phyloP scores from a whole-genome alignment of 2,113 vertebrate genomes.

The Thamnophis sirtalis region DNA sequence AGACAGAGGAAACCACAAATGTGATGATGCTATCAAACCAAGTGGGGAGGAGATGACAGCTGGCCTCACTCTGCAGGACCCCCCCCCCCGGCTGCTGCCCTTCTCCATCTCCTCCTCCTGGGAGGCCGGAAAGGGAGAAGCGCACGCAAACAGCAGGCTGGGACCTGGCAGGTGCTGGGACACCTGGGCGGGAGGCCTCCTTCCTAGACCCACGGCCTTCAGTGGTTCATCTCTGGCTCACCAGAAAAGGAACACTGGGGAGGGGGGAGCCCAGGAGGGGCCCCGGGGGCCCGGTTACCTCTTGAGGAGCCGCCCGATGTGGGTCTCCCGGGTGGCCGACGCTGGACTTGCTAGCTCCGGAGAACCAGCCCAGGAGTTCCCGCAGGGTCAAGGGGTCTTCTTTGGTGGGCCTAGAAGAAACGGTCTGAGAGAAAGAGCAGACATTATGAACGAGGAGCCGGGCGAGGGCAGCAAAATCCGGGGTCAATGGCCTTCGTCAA shows the following conservation, averaged over 20 bases:
- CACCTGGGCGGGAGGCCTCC: not conserved
- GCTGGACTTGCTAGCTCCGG: conserved; percentile 16
- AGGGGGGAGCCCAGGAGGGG: not conserved
- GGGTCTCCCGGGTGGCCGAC: not conserved
- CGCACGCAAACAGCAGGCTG: no score
- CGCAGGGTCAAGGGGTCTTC: conserved; percentile 17
- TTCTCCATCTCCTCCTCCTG: accelerated
- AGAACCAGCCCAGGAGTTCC: conserved; percentile 53
- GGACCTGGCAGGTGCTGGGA: not conserved
- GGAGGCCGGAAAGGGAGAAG: not conserved
- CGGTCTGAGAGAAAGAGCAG: conserved; percentile 49
- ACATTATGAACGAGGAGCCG: not conserved
- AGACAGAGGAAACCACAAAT: conserved; percentile 21
- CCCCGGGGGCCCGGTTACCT: accelerated
- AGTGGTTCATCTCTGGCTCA: not conserved
- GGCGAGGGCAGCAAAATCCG: no score
- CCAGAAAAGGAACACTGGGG: not conserved
- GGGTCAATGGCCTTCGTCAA: not conserved
- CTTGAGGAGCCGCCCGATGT: not conserved
- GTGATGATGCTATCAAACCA: conserved; percentile 11
- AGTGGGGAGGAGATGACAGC: not conserved
- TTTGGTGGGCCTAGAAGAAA: conserved; percentile 40
- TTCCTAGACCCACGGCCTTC: not conserved
- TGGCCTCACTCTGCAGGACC: accelerated
- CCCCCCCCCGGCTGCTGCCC: not conserved